Percentiles rank a stretch among this genome's conserved stretches.
Conservation (phyloP, 2,888 invertebrate genomes). For the Venusia cambrica region DNA sequence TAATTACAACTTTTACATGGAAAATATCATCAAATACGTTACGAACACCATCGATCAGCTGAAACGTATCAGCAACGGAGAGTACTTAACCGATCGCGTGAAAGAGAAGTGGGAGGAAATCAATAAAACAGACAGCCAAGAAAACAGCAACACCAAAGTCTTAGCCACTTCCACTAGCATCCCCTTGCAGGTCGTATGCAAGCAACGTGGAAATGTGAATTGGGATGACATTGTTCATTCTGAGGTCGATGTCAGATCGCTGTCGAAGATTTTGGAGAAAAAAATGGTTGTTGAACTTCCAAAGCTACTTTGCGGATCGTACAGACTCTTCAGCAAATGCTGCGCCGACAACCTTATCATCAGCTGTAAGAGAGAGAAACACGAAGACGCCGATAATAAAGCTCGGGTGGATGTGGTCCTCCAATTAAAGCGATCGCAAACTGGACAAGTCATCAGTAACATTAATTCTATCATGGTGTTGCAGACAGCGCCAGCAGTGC, state of each 20-base stretch:
- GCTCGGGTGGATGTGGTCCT: constrained; percentile 57
- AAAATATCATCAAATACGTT: constrained; percentile 64
- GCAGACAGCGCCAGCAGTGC: constrained; percentile 34
- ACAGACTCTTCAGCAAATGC: constrained; percentile 50
- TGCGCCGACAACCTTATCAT: constrained; percentile 54
- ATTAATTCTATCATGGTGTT: constrained; percentile 60
- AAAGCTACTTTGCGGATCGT: constrained; percentile 55
- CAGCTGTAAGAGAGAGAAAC: constrained; percentile 47
- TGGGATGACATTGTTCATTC: constrained; percentile 66
- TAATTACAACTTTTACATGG: constrained; percentile 68
- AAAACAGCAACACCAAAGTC: constrained; percentile 40
- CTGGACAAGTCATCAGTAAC: constrained; percentile 53
- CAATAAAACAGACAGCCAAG: constrained; percentile 24
- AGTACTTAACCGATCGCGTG: constrained; percentile 65
- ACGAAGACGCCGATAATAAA: constrained; percentile 27
- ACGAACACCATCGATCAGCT: constrained; percentile 67
- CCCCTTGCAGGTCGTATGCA: constrained; percentile 52
- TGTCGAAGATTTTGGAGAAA: constrained; percentile 64
- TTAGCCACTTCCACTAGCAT: constrained; percentile 56
- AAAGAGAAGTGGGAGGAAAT: constrained; percentile 67
- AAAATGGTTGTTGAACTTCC: constrained; percentile 64
- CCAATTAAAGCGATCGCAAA: constrained; percentile 49
- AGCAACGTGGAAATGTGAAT: constrained; percentile 37
- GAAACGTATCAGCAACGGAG: constrained; percentile 72
- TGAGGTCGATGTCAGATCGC: constrained; percentile 60